Evolutionary conservation across 2,797 vertebrate genomes (phyloP).

Genomic region (Nannoperca australis): DNA sequence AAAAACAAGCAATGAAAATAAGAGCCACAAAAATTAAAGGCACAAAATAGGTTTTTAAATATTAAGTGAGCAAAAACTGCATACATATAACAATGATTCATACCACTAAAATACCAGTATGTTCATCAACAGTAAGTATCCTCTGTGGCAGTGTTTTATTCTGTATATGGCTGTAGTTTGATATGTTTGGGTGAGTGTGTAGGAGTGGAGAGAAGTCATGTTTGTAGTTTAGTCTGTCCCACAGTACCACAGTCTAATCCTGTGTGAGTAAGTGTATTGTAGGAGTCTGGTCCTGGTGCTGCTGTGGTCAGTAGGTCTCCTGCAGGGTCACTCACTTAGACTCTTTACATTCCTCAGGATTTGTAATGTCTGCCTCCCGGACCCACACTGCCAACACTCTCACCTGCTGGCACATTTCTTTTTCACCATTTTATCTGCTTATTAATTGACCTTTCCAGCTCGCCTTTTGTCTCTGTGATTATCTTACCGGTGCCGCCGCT

Average conservation of each 20-base stretch:
- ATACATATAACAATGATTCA: background rate
- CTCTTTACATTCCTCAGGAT: slow-evolving; percentile 74
- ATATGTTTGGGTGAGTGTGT: background rate
- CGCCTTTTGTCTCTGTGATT: background rate
- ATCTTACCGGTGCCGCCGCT: background rate
- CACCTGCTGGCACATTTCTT: slow-evolving; percentile 23
- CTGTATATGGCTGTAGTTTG: background rate
- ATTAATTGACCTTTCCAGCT: background rate
- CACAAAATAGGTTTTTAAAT: background rate
- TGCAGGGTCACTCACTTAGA: slow-evolving; percentile 57
- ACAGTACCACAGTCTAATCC: slow-evolving; percentile 21
- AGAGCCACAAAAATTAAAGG: background rate
- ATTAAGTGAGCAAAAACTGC: background rate
- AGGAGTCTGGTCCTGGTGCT: slow-evolving; percentile 23
- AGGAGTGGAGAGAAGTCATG: background rate
- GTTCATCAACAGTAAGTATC: background rate
- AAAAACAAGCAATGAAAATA: no score
- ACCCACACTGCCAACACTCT: background rate
- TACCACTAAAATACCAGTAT: rapidly evolving
- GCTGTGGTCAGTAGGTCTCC: slow-evolving; percentile 66
- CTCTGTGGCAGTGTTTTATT: background rate
- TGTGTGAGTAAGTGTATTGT: slow-evolving; percentile 42
- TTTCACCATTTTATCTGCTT: background rate
- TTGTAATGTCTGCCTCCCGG: slow-evolving; percentile 69
- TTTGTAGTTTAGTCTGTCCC: slow-evolving; percentile 37